phyloP scores from a whole-genome alignment of 2,888 invertebrate species.

The Apamea crenata region DNA sequence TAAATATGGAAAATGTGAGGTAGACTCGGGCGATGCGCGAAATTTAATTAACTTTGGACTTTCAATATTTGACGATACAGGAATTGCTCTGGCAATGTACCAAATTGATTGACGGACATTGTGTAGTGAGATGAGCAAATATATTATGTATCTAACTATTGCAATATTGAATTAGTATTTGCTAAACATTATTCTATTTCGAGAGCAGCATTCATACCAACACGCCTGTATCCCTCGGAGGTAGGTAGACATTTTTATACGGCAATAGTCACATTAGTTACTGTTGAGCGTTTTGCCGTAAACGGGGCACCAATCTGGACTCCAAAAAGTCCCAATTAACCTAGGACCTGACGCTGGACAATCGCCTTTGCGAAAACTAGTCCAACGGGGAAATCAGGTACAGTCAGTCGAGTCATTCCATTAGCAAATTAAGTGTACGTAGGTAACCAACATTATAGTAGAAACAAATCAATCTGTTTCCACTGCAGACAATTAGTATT shows the following conservation, averaged over 20 bases:
- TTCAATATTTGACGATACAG: constrained; percentile 21
- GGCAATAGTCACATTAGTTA: not conserved
- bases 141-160: not conserved
- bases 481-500: not conserved
- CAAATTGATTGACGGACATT: constrained; percentile 24
- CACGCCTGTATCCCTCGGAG: not conserved
- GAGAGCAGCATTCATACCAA: not conserved
- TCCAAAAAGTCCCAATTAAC: not conserved
- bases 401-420: not conserved
- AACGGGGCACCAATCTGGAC: not conserved
- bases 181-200: not conserved
- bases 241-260: not conserved
- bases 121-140: not conserved
- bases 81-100: constrained; percentile 10
- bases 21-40: not conserved
- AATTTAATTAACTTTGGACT: constrained; percentile 26
- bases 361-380: not conserved
- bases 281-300: too few relatives aligned
- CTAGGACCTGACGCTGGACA: not conserved
- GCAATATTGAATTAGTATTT: not conserved
- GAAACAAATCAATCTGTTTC: not conserved
- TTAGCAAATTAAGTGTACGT: not conserved
- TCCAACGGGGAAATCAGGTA: not conserved
- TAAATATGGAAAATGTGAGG: constrained; percentile 37
- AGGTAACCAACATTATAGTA: not conserved